Conservation (phyloP, 2,888 invertebrate species). For the Netelia melanura region DNA sequence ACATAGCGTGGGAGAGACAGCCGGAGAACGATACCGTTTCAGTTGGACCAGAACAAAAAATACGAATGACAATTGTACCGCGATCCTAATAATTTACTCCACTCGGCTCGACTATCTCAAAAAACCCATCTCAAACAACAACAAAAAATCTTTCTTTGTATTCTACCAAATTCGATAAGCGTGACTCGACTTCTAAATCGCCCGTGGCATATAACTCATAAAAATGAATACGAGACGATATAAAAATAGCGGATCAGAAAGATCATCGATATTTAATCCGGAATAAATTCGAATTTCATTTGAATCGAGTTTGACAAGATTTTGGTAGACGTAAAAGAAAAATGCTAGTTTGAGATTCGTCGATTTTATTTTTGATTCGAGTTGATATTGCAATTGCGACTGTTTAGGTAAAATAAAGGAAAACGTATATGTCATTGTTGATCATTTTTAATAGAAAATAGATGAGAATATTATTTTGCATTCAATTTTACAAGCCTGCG, state of each 20-base stretch:
- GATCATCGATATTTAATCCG: not conserved
- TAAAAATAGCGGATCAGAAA: not conserved
- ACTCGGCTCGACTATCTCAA: constrained; percentile 51
- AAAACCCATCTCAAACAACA: constrained; percentile 40
- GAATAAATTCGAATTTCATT: constrained; percentile 3
- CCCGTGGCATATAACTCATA: constrained; percentile 4
- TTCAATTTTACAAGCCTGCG: constrained; percentile 25
- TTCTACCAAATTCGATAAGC: constrained; percentile 35
- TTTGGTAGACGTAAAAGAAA: not conserved
- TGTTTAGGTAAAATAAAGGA: too few relatives aligned
- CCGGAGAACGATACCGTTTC: constrained; percentile 58
- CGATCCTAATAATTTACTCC: constrained; percentile 69
- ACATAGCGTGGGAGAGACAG: constrained; percentile 70
- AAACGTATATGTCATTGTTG: not conserved
- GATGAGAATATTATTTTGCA: constrained; percentile 10
- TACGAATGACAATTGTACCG: constrained; percentile 54
- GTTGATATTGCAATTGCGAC: too few relatives aligned
- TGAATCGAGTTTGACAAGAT: not conserved
- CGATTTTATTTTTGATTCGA: too few relatives aligned
- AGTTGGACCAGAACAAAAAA: constrained; percentile 58
- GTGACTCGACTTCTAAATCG: constrained; percentile 15
- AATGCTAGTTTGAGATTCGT: not conserved
- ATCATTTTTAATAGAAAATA: not conserved
- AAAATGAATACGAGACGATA: not conserved
- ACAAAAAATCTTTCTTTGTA: constrained; percentile 21